Base-by-base conservation (phyloP, 2,797 vertebrate genomes). In the Tamandua tetradactyla region DNA sequence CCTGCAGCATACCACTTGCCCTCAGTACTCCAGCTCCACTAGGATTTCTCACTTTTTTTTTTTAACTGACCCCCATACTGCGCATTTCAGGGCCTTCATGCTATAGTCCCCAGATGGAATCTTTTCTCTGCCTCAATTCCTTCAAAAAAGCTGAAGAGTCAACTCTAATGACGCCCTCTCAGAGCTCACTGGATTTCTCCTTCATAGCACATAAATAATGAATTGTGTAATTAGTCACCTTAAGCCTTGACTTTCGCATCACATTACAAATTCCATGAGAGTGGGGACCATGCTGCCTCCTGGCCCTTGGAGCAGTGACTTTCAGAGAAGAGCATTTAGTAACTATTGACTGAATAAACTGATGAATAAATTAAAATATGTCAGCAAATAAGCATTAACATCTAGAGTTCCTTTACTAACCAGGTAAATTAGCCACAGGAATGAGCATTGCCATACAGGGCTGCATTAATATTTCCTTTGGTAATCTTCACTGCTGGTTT, bases 291-390 rank as follows among this genome's bases (percentile, higher is more conserved):
- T 12, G 66, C 22, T 72, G 72, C 74, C 47, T 79, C 25, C 32
- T 40, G 42, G 40, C 35, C 18, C 9, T 59, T 82, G 11, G 20
- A 68, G 30, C 30, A 72, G 23, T 25, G 23, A 7, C 22, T 91
- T 82, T 49, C 40, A 66, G 7, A 79, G 18, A 82, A n/a, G 4
- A 30, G 11, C 57, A 27, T 32, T 75, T 18, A 20, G 35, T 81
- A 93, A 75, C 7, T 92, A 22, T 69, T 80, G 68, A 20, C 59
- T 66, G 55, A 93, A 68, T 91, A 13, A 87, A 79, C n/a, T 91
- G 71, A 61, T 40, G 32, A 5, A 68, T 59, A 87, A 32, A 79
- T 91, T 61, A 57, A 80, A 92, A 80, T 80, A 49, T 15, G 13
- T 35, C 27, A 61, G 62, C 9, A 81, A 81, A 69, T 71, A 18